Evolutionary conservation across 2,113 vertebrate genomes (phyloP), one percentile per base, ranked within the genome.

Genomic region (Leucosticte australis): DNA sequence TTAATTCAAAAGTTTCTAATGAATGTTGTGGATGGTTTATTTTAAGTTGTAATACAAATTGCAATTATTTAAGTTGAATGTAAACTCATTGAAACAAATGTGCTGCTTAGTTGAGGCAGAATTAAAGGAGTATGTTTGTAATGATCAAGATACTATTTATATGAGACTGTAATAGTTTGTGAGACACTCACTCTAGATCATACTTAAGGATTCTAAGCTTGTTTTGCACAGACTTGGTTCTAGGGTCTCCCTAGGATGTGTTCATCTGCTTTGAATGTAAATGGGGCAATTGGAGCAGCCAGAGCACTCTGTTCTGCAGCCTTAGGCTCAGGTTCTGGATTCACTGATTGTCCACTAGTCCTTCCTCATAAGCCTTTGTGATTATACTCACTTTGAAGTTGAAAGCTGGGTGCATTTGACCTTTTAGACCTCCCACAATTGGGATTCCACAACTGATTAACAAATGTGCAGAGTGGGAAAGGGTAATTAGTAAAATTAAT

Each of bases 341-440:
- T 71, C 84, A 12, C 52, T 62, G 78, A 30, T 83, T 44, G 70
- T 91, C 63, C 37, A 22, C 20, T 16, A 24, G 41, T 46, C 50
- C 49, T 84, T 91, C 77, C 78, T 85, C 59, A 15, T n/a, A 68
- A 81, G 27, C 21, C 15, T 76, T 70, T 60, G 56, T 0, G 0
- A 39, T 92, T 80, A 64, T 42, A 49, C 35, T 10, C 14, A 7
- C 93, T 95, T 95, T 91, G 84, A 92, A 92, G 93, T 94, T 93
- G 85, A 87, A 90, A 83, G 35, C 23, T 95, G 49, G 5, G 2
- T 87, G 12, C 42, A 30, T 89, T 59, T 95, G 94, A 87, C 86
- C 90, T 90, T 92, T 93, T 42, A 90, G 56, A 91, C 90, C 70
- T 95, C 41, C 18, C 27, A 47, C 57, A 84, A 81, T 56, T 90